Conservation (phyloP, 2,113 vertebrate species). For the Trichomycterus rosablanca region DNA sequence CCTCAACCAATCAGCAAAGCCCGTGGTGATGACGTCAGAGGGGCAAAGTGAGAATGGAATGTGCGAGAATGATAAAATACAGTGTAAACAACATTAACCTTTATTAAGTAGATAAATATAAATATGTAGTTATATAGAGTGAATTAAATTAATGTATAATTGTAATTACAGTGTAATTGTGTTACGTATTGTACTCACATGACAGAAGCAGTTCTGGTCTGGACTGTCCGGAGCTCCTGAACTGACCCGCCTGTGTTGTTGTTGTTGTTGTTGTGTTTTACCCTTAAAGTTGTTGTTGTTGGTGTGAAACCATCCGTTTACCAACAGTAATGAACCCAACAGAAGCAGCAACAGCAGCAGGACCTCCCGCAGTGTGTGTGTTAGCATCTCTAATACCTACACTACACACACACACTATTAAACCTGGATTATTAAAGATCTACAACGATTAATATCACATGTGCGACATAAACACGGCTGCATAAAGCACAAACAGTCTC, state of each 20-base stretch:
- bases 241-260: slow-evolving; percentile 38
- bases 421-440: too few species aligned
- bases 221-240: slow-evolving; percentile 15
- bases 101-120: neutral
- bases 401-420: too few species aligned
- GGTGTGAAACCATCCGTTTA: slow-evolving; percentile 59
- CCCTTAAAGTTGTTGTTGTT: slow-evolving; percentile 33
- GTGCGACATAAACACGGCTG: neutral
- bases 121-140: neutral
- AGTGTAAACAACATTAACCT: neutral
- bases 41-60: slow-evolving; percentile 50
- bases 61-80: slow-evolving; percentile 51
- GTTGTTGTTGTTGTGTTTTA: slow-evolving; percentile 40
- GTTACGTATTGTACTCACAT: slow-evolving; percentile 52
- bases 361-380: slow-evolving; percentile 30
- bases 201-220: slow-evolving; percentile 72
- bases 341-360: slow-evolving; percentile 48
- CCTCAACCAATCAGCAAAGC: neutral
- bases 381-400: slow-evolving; percentile 52
- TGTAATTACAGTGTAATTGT: neutral
- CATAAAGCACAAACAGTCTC: too few species aligned
- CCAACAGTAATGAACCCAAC: slow-evolving; percentile 51
- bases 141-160: neutral
- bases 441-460: neutral
- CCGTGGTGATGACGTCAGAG: slow-evolving; percentile 54